Evolutionary conservation across 2,888 invertebrate genomes (phyloP).

Genomic region (Bombyx huttoni): DNA sequence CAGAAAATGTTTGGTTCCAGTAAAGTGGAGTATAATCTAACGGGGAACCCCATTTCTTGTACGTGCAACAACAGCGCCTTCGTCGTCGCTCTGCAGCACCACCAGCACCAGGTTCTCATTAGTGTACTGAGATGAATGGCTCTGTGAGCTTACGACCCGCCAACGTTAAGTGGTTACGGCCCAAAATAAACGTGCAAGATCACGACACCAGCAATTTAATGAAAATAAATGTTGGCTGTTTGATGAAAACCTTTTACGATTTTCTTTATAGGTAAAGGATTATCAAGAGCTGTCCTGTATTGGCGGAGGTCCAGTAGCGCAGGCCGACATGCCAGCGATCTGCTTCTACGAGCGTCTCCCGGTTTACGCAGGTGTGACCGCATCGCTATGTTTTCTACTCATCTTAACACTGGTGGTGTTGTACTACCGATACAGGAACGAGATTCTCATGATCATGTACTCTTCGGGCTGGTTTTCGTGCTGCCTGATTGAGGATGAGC

Average conservation of each 20-base stretch:
- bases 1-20: background rate
- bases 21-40: background rate
- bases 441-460: conserved; percentile 15
- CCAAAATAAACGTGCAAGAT: no score
- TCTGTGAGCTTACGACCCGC: background rate
- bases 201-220: no score
- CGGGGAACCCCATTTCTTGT: background rate
- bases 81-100: background rate
- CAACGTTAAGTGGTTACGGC: background rate
- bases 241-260: no score
- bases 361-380: background rate
- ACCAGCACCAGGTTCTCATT: background rate
- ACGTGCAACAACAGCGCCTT: background rate
- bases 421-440: conserved; percentile 12
- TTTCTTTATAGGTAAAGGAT: background rate
- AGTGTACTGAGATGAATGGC: background rate
- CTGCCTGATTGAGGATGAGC: conserved; percentile 10
- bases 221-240: no score
- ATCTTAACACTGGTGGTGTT: background rate
- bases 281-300: background rate
- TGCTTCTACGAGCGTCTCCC: background rate
- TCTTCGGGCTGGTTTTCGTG: conserved; percentile 7
- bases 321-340: background rate
- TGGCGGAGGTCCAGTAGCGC: background rate
- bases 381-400: background rate